Evolutionary conservation across 2,113 vertebrate genomes (phyloP).

Genomic region (Mellivora capensis): DNA sequence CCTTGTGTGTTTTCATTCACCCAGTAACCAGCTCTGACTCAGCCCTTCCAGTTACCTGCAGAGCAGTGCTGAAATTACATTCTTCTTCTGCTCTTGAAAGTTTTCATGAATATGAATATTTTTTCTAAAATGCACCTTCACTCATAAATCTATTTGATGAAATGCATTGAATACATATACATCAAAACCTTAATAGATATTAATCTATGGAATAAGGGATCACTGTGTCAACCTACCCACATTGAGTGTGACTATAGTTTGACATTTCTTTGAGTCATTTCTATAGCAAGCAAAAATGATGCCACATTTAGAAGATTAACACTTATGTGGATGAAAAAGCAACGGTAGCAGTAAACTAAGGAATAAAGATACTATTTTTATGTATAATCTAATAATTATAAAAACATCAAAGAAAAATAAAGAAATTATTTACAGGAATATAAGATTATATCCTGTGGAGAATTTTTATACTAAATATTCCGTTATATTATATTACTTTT

Average conservation of each 20-base stretch:
- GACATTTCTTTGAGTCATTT: not conserved
- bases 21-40: not conserved
- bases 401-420: not conserved
- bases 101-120: not conserved
- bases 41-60: not conserved
- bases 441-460: not conserved
- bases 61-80: not conserved
- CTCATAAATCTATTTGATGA: not conserved
- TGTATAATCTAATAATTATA: not conserved
- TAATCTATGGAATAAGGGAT: not conserved
- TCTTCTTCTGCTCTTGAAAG: not conserved
- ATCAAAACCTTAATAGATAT: not conserved
- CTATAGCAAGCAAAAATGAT: not conserved
- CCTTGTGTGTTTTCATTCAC: not conserved
- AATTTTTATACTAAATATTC: not conserved
- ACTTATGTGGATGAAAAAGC: not conserved
- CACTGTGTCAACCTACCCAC: not conserved
- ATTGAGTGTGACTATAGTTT: not conserved
- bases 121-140: not conserved
- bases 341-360: not conserved
- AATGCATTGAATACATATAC: not conserved
- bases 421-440: not conserved
- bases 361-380: not conserved
- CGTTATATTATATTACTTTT: not conserved
- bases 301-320: not conserved